These are phyloP conservation scores for Pelvicachromis taeniatus DNA, from an alignment of 2,113 vertebrate species.

Conservation along the genomic window DNA sequence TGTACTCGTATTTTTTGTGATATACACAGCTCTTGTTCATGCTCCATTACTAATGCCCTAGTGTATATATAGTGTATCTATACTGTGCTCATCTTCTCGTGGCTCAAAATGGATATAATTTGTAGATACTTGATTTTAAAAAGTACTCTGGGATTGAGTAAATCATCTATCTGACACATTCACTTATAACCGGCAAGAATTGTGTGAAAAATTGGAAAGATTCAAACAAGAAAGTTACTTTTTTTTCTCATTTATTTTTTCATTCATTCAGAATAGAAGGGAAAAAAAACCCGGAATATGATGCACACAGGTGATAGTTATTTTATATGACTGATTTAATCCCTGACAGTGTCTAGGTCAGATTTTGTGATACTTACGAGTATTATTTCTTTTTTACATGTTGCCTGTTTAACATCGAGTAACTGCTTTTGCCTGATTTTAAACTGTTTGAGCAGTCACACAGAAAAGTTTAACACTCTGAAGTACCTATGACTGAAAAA, in stretches of 20 bases:
- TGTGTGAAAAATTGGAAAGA: too few relatives aligned
- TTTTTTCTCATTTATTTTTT: too few relatives aligned
- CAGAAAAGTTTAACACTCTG: not conserved
- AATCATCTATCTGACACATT: not conserved
- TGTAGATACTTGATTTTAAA: too few relatives aligned
- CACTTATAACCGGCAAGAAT: not conserved
- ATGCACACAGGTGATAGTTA: too few relatives aligned
- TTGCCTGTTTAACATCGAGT: not conserved
- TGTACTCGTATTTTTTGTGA: not conserved
- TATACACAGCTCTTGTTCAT: not conserved
- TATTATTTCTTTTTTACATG: not conserved
- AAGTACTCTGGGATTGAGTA: too few relatives aligned
- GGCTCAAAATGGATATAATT: too few relatives aligned
- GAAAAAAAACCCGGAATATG: not conserved
- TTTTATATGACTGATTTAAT: too few relatives aligned
- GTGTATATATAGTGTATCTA: too few relatives aligned
- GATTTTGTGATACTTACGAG: not conserved
- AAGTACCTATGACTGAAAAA: not conserved
- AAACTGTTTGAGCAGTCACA: not conserved
- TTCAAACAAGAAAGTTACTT: too few relatives aligned
- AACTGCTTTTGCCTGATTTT: not conserved
- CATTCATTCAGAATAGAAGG: too few relatives aligned
- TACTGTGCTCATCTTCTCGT: too few relatives aligned
- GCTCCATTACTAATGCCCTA: not conserved
- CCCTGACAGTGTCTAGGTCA: not conserved